Percentiles rank a stretch among this genome's conserved stretches.
These are phyloP conservation scores for Acanthurus lineatus DNA, from an alignment of 2,797 vertebrate genomes.

Conservation along the genomic window DNA sequence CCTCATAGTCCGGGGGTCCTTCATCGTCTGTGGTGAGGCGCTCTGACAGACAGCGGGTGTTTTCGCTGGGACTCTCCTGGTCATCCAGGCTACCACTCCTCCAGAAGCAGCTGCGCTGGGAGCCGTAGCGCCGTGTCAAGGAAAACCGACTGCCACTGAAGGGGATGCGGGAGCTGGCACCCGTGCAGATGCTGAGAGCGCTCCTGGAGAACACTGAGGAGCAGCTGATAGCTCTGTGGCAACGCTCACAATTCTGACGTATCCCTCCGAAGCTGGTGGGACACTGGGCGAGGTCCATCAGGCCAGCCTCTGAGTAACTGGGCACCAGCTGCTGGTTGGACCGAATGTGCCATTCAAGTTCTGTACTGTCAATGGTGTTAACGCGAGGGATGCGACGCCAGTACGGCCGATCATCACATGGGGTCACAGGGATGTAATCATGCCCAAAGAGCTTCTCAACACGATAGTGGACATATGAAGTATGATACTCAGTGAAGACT, in stretches of 20 bases:
- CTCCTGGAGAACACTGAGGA: slow-evolving; percentile 98
- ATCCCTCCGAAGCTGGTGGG: slow-evolving; percentile 85
- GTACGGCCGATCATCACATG: slow-evolving; percentile 91
- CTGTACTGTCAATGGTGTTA: slow-evolving; percentile 97
- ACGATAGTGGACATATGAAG: slow-evolving; percentile 84
- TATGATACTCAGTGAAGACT: slow-evolving; percentile 86
- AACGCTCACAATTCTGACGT: slow-evolving; percentile 94
- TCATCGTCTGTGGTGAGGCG: slow-evolving; percentile 88
- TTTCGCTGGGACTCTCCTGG: slow-evolving; percentile 93
- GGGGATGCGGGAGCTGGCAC: slow-evolving; percentile 90
- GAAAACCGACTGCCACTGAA: slow-evolving; percentile 96
- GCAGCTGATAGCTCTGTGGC: slow-evolving; percentile 95
- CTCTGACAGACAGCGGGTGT: slow-evolving; percentile 93
- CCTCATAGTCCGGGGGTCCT: slow-evolving; percentile 95
- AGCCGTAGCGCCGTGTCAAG: slow-evolving; percentile 92
- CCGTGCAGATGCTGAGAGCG: slow-evolving; percentile 93
- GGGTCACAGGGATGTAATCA: slow-evolving; percentile 91
- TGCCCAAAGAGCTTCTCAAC: slow-evolving; percentile 88
- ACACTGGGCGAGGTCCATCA: slow-evolving; percentile 94
- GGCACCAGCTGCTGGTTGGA: slow-evolving; percentile 99
- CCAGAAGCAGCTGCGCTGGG: slow-evolving; percentile 96
- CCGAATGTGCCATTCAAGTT: slow-evolving; percentile 98
- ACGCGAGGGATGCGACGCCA: slow-evolving; percentile 95
- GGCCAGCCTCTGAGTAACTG: slow-evolving; percentile 96
- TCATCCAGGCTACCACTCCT: slow-evolving; percentile 94